Evolutionary conservation across 1,140 invertebrate genomes (phyloP), one percentile per base, ranked within the genome.

Genomic region (Zelostemma sp.): DNA sequence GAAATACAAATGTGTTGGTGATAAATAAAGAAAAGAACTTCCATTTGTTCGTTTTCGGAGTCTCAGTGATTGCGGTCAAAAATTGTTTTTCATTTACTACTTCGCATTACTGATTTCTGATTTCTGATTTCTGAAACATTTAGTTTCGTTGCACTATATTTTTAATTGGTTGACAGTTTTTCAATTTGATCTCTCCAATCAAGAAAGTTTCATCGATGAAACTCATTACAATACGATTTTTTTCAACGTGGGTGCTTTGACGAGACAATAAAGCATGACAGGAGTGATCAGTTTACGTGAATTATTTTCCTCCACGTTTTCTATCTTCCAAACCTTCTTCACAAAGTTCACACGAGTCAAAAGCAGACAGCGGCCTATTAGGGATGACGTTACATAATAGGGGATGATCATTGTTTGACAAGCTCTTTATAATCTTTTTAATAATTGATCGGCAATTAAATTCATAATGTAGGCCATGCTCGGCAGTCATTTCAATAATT

Each of bases 321-420:
- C 60, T 77, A 77, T 81, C 78, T 70, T 59, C 58, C 61, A 15
- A 59, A 78, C 72, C 74, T 77, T 76, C 75, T 80, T 73, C 69
- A 68, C 61, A 73, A 51, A 72, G 74, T 82, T 84, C 82, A 84
- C 81, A 83, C 81, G 82, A 78, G 62, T 65, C 63, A 51, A 16
- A 47, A 40, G 45, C 66, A 58, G 40, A 9, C 19, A n/a, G 49
- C 28, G 47, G 25, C 48, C 55, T 40, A 28, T 65, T 51, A 68
- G 73, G 79, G 81, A 77, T 74, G 71, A 74, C 68, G 67, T 79
- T 80, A 79, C 67, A 81, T 83, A 85, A 85, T 80, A 67, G 76
- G 73, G 74, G 72, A 77, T 85, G 80, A 84, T 83, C 80, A 76
- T 75, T 80, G 72, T 83, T 80, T 81, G 78, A 83, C 80, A 62